Conservation (phyloP, 2,888 invertebrate genomes). For the Choreutis nemorana region DNA sequence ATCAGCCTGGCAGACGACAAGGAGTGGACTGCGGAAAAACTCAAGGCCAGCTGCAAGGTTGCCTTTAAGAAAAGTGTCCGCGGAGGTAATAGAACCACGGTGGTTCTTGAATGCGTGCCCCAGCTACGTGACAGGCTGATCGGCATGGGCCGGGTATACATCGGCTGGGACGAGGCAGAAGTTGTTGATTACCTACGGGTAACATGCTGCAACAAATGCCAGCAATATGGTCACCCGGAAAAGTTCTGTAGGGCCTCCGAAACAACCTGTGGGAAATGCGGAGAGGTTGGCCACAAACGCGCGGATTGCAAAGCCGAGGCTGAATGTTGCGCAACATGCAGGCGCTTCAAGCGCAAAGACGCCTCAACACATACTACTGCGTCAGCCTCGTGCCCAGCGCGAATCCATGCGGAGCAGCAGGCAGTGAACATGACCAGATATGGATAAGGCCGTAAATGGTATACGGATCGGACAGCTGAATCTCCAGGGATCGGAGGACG, state of each 20-base stretch:
- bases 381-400: no score
- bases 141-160: not conserved
- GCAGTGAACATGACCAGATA: no score
- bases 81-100: not conserved
- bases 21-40: not conserved
- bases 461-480: no score
- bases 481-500: no score
- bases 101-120: conserved; percentile 9
- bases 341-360: conserved; percentile 8
- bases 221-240: conserved; percentile 21
- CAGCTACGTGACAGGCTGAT: conserved; percentile 6
- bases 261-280: conserved; percentile 13
- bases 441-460: no score
- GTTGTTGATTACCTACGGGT: conserved; percentile 7
- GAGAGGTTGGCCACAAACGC: conserved; percentile 10
- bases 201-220: conserved; percentile 18
- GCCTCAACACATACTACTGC: conserved; percentile 10
- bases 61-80: conserved; percentile 1
- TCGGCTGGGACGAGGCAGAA: conserved; percentile 11
- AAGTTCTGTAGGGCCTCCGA: conserved; percentile 12
- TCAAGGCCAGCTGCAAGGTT: not conserved
- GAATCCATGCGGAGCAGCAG: no score
- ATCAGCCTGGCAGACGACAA: conserved; percentile 6
- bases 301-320: conserved; percentile 5
- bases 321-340: conserved; percentile 15